Evolutionary conservation across 2,797 vertebrate genomes (phyloP).

Genomic region (Yasuhikotakia modesta): DNA sequence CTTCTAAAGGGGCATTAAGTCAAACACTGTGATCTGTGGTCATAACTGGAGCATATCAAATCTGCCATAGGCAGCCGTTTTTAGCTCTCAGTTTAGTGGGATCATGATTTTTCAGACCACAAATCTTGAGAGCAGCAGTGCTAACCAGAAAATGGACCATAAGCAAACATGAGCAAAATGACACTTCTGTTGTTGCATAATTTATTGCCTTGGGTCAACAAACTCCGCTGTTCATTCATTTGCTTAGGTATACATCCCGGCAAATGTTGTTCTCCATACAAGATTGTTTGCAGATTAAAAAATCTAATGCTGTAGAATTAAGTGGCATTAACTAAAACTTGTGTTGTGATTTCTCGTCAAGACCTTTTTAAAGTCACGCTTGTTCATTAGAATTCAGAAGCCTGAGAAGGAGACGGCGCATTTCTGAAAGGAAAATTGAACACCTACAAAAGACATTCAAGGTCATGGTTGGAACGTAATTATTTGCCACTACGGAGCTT

Average conservation of each 20-base stretch:
- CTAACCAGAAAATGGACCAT: not conserved
- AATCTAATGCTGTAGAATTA: conserved; percentile 8
- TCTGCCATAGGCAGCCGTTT: conserved; percentile 26
- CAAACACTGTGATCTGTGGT: conserved; percentile 34
- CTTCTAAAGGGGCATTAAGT: no score
- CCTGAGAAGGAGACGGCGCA: conserved; percentile 16
- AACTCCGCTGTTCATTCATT: not conserved
- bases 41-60: conserved; percentile 34
- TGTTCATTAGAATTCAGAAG: conserved; percentile 53
- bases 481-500: conserved; percentile 68
- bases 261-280: conserved; percentile 30
- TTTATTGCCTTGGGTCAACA: conserved; percentile 21
- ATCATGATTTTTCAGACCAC: conserved; percentile 21
- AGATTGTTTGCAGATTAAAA: conserved; percentile 26
- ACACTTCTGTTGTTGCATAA: not conserved
- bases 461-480: conserved; percentile 71
- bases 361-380: conserved; percentile 34
- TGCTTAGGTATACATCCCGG: not conserved
- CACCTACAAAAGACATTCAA: conserved; percentile 64
- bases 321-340: conserved; percentile 22
- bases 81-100: conserved; percentile 15
- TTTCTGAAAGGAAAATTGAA: conserved; percentile 59
- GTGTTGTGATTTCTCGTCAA: conserved; percentile 8
- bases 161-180: not conserved
- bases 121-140: not conserved